Conservation (phyloP, 1,140 invertebrate genomes). For the Drosophila sucinea region DNA sequence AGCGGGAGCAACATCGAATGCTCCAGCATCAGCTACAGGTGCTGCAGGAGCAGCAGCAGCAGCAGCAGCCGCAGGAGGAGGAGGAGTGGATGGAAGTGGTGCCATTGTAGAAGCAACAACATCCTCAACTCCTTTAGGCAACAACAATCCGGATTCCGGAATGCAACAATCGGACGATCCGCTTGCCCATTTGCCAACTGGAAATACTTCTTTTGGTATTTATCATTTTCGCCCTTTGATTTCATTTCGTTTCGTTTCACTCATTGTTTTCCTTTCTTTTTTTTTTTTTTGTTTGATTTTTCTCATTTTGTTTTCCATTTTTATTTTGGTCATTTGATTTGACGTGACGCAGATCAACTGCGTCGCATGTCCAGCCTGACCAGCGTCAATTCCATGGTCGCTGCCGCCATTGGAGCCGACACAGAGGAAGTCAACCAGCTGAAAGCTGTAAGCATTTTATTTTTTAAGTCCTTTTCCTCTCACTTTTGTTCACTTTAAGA, state of each 20-base stretch:
- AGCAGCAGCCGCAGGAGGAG: conserved; percentile 8
- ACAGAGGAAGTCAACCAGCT: conserved; percentile 82
- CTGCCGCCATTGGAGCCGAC: conserved; percentile 45
- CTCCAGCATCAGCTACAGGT: conserved; percentile 18
- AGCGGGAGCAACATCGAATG: conserved; percentile 5
- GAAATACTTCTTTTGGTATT: conserved; percentile 81
- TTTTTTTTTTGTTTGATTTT: conserved; percentile 23
- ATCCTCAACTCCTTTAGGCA: conserved; percentile 28
- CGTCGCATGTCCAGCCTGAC: conserved; percentile 75
- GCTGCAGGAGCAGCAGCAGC: conserved; percentile 17
- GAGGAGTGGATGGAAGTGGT: background rate
- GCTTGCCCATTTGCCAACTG: conserved; percentile 77
- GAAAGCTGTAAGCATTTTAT: conserved; percentile 81
- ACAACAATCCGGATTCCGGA: conserved; percentile 17
- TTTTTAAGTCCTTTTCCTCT: conserved; percentile 9
- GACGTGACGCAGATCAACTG: conserved; percentile 56
- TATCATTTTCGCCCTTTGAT: conserved; percentile 43
- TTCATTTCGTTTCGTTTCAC: conserved; percentile 40
- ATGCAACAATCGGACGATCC: conserved; percentile 59
- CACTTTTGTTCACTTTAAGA: background rate
- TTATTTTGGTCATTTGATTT: conserved; percentile 21
- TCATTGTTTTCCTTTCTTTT: conserved; percentile 15
- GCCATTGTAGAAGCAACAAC: conserved; percentile 15
- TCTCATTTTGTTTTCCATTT: conserved; percentile 14
- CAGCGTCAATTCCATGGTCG: conserved; percentile 52